Conservation (phyloP, 1,140 invertebrate genomes). For the Psix sp. region DNA sequence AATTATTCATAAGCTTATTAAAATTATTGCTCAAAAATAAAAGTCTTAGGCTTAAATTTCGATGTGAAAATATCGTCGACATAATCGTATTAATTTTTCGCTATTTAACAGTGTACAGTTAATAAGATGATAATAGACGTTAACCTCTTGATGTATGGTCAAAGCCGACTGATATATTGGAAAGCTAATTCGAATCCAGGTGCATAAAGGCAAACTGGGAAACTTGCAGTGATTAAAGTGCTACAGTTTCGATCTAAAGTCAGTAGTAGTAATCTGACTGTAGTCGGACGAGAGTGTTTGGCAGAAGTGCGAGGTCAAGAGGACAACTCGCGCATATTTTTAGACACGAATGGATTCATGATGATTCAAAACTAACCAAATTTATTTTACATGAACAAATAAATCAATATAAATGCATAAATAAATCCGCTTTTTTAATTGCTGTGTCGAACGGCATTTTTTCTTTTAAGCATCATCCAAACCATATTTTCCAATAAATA, state of each 20-base stretch:
- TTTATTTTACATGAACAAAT: background rate
- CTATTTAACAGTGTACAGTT: background rate
- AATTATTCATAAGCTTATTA: too few species aligned
- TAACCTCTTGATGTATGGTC: slow-evolving; percentile 26
- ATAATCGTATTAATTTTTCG: too few species aligned
- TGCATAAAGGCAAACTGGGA: slow-evolving; percentile 36
- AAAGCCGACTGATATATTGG: slow-evolving; percentile 28
- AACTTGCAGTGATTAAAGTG: slow-evolving; percentile 65
- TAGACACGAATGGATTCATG: slow-evolving; percentile 6
- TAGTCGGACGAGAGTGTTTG: slow-evolving; percentile 27
- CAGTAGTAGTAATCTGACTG: slow-evolving; percentile 50
- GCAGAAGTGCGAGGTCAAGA: slow-evolving; percentile 48
- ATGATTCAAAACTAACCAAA: background rate
- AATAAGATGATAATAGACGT: slow-evolving; percentile 22
- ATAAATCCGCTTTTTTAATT: too few species aligned
- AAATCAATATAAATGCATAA: background rate
- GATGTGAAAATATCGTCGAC: too few species aligned
- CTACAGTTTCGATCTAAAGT: slow-evolving; percentile 36
- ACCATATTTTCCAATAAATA: too few species aligned
- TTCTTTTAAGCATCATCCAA: too few species aligned
- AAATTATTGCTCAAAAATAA: too few species aligned
- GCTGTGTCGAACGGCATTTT: too few species aligned
- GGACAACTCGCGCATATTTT: slow-evolving; percentile 34
- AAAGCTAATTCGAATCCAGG: slow-evolving; percentile 36
- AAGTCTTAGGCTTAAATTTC: too few species aligned